Conservation (phyloP, 1,140 invertebrate genomes). For the Elymnias hypermnestra region DNA sequence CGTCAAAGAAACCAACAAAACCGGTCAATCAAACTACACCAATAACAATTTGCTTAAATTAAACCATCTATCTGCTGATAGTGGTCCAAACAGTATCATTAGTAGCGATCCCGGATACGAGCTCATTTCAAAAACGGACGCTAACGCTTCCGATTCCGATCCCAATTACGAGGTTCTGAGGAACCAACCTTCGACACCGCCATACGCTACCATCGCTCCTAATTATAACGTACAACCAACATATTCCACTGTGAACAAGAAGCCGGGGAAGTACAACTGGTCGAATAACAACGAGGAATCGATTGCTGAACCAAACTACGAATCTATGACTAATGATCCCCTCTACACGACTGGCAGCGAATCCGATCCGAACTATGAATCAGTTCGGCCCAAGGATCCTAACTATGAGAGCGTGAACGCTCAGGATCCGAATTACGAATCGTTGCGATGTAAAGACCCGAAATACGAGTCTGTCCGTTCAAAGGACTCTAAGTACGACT, state of each 20-base stretch:
- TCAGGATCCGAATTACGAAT: constrained; percentile 64
- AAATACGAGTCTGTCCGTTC: constrained; percentile 83
- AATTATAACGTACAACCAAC: constrained; percentile 64
- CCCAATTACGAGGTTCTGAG: constrained; percentile 84
- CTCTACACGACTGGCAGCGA: constrained; percentile 82
- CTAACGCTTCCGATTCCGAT: constrained; percentile 79
- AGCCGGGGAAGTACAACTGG: constrained; percentile 58
- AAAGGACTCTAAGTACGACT: constrained; percentile 70
- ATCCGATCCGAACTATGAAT: constrained; percentile 84
- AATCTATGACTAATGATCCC: constrained; percentile 81
- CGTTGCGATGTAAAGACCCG: constrained; percentile 75
- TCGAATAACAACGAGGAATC: constrained; percentile 63
- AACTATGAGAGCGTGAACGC: constrained; percentile 61
- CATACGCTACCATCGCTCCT: constrained; percentile 68
- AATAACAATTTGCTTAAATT: constrained; percentile 56
- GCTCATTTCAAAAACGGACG: constrained; percentile 71
- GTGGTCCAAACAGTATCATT: constrained; percentile 76
- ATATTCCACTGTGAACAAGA: constrained; percentile 77
- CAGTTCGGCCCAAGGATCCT: constrained; percentile 76
- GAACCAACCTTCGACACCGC: constrained; percentile 70
- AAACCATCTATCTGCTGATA: constrained; percentile 58
- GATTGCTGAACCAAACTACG: constrained; percentile 77
- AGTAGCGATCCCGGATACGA: constrained; percentile 81
- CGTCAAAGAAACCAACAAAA: constrained; percentile 65
- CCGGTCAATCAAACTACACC: constrained; percentile 16